Conservation (phyloP, 1,140 invertebrate species). For the Papilio aristodemus region DNA sequence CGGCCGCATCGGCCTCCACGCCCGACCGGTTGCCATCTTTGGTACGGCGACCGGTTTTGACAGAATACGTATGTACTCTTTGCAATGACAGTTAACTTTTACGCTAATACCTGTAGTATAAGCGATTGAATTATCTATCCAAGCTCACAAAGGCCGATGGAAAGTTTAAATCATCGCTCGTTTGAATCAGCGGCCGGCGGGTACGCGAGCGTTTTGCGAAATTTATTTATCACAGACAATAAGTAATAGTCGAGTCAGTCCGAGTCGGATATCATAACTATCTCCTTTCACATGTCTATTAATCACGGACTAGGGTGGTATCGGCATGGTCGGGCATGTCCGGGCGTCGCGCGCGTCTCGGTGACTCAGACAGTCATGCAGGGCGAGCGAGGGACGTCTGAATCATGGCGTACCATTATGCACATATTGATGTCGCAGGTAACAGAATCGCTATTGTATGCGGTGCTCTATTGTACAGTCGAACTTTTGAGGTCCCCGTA, state of each 20-base stretch:
- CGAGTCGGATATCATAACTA: constrained; percentile 45
- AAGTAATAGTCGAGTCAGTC: constrained; percentile 48
- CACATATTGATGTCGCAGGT: constrained; percentile 78
- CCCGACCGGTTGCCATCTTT: constrained; percentile 75
- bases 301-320: constrained; percentile 57
- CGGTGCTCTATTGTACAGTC: constrained; percentile 74
- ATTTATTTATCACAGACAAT: constrained; percentile 44
- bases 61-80: constrained; percentile 56
- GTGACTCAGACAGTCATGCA: constrained; percentile 40
- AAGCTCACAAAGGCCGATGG: background rate
- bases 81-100: constrained; percentile 61
- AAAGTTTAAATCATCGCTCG: constrained; percentile 28
- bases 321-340: constrained; percentile 43
- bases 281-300: constrained; percentile 50
- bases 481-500: constrained; percentile 71
- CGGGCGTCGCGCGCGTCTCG: constrained; percentile 7
- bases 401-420: constrained; percentile 71
- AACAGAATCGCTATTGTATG: constrained; percentile 77
- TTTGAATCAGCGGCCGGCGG: background rate
- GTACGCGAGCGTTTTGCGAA: constrained; percentile 39
- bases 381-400: constrained; percentile 45
- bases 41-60: constrained; percentile 69
- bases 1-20: constrained; percentile 64
- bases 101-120: constrained; percentile 46
- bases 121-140: constrained; percentile 14